These are phyloP conservation scores for Micoletzkya japonica DNA, from an alignment of 2,888 invertebrate genomes.

Conservation along the genomic window DNA sequence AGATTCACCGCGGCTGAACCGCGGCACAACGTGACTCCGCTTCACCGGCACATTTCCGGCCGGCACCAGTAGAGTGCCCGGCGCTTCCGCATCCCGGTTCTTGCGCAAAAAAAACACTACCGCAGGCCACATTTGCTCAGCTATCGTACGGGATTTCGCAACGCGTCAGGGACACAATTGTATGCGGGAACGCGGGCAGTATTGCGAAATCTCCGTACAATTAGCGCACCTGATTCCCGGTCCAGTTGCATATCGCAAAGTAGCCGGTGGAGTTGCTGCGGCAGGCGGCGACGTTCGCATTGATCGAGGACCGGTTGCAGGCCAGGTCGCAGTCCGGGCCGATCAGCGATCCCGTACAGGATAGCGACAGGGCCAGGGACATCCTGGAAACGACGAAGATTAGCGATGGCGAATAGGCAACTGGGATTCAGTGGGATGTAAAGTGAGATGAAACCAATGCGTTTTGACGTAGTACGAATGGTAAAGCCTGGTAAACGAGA, in stretches of 20 bases:
- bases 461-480: background rate
- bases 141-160: no score
- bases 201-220: no score
- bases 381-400: conserved; percentile 30
- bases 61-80: no score
- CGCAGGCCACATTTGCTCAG: no score
- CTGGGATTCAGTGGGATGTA: background rate
- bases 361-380: conserved; percentile 49
- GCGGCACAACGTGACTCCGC: no score
- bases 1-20: no score
- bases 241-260: conserved; percentile 52
- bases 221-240: conserved; percentile 36
- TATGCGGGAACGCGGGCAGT: no score
- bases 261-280: conserved; percentile 47
- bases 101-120: no score
- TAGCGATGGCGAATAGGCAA: background rate
- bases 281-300: conserved; percentile 36
- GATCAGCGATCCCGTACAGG: conserved; percentile 50
- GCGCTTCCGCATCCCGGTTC: no score
- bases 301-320: conserved; percentile 49
- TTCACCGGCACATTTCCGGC: no score
- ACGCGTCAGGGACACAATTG: no score
- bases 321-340: conserved; percentile 56
- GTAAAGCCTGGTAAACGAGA: conserved; percentile 3
- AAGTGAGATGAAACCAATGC: background rate